Base-by-base conservation (phyloP, 1,140 invertebrate species). In the Hyposmocoma kahamanoa region DNA sequence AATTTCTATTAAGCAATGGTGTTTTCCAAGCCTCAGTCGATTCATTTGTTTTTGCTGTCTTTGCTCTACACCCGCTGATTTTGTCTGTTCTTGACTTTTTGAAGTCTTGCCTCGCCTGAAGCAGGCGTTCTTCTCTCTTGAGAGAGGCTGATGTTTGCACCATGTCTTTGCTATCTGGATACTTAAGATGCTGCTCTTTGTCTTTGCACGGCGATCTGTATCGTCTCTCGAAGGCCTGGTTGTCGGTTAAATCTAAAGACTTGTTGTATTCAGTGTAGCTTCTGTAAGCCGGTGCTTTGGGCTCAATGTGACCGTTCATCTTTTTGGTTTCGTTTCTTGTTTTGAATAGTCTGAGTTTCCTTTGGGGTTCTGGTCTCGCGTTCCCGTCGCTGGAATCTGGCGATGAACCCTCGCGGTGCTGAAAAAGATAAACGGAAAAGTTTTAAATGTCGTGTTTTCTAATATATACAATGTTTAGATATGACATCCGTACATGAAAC, bases 261-360 rank as follows among this genome's bases (percentile, higher is more conserved):
- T 72, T 84, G 52, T 74, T 82, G 58, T 77, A 82, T 36, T 65
- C 74, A 44, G 70, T 73, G 11, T 61, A 73, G 39, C 46, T 70
- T 50, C 62, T 77, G 32, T 65, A 81, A 11, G 52, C 55, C 15
- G 67, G 62, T 30, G 63, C 67, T 56, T 69, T 72, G 50, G 54
- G 64, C 42, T 78, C 74, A 41, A 58, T 53, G 19, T 66, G 63
- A 18, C 67, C 71, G 50, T 72, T 81, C 39, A 78, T 45, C 61
- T 89, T 90, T 73, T 90, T 90, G 13, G 90, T 90, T 79, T 92
- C 91, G 11, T 90, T 90, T 71, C 90, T 89, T n/a, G 92, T 93
- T 79, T 92, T 92, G 70, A 93, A 93, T 21, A 93, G 79, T 11
- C 92, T 86, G 11, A 90, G 85, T 65, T 88, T 88, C 52, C 89